Percentiles rank a stretch among this genome's conserved stretches.
Conservation (phyloP, 2,113 vertebrate species). For the Peromyscus californicus region DNA sequence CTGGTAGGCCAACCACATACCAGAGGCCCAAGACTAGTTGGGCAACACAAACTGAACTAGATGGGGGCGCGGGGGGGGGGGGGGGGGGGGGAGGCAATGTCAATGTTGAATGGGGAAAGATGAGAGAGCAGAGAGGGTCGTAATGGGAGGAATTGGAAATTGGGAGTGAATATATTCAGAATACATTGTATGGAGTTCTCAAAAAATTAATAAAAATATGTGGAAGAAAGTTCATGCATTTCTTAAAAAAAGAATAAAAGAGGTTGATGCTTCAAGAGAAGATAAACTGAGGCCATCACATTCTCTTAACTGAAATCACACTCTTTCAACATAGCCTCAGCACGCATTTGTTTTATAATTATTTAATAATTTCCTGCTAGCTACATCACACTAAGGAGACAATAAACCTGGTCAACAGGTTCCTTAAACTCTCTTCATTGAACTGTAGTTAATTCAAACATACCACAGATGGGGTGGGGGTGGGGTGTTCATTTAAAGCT, state of each 20-base stretch:
- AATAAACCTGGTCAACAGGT: background rate
- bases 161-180: background rate
- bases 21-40: background rate
- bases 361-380: background rate
- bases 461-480: background rate
- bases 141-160: background rate
- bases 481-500: background rate
- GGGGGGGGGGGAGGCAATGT: no score
- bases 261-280: background rate
- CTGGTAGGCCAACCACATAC: background rate
- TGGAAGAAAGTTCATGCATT: background rate
- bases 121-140: background rate
- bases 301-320: background rate
- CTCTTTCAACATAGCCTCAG: background rate
- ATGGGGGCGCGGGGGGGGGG: background rate
- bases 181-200: background rate
- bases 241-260: background rate
- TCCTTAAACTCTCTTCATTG: conserved; percentile 33
- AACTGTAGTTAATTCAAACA: background rate
- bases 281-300: background rate
- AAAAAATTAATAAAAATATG: background rate
- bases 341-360: background rate
- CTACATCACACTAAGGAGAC: background rate
- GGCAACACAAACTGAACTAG: background rate
- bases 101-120: background rate